Conservation (phyloP, 1,140 invertebrate genomes). For the Atta colombica region DNA sequence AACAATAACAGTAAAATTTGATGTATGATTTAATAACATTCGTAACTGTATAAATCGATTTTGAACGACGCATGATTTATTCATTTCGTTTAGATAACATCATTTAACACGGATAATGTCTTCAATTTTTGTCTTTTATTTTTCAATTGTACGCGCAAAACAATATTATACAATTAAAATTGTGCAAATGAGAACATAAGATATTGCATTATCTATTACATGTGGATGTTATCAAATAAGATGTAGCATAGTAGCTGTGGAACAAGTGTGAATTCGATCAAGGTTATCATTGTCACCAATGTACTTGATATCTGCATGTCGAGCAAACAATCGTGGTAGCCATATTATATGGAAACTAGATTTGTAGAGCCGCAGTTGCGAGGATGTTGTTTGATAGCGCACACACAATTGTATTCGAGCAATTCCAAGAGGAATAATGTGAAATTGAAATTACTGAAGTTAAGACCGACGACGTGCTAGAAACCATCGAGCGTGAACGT, state of each 20-base stretch:
- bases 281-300: slow-evolving; percentile 29
- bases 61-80: not conserved
- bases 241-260: not conserved
- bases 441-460: slow-evolving; percentile 79
- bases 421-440: slow-evolving; percentile 69
- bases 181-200: not conserved
- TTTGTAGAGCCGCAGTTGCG: slow-evolving; percentile 59
- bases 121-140: not conserved
- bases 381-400: slow-evolving; percentile 60
- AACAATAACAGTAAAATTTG: slow-evolving; percentile 14
- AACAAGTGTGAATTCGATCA: slow-evolving; percentile 43
- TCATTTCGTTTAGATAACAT: not conserved
- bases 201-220: not conserved
- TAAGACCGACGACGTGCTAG: slow-evolving; percentile 74
- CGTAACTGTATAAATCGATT: slow-evolving; percentile 1
- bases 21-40: slow-evolving; percentile 8
- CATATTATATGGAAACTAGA: slow-evolving; percentile 65
- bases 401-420: slow-evolving; percentile 57
- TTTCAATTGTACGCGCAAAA: not conserved
- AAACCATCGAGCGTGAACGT: slow-evolving; percentile 49
- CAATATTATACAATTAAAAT: not conserved
- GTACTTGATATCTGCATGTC: not conserved
- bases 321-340: slow-evolving; percentile 22
- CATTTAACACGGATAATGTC: not conserved
- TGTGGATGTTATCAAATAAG: not conserved